A percentile compares a stretch with the other conserved stretches of the same genome.
Evolutionary conservation across 2,888 invertebrate species (phyloP).

Genomic region (Tribolium freemani): DNA sequence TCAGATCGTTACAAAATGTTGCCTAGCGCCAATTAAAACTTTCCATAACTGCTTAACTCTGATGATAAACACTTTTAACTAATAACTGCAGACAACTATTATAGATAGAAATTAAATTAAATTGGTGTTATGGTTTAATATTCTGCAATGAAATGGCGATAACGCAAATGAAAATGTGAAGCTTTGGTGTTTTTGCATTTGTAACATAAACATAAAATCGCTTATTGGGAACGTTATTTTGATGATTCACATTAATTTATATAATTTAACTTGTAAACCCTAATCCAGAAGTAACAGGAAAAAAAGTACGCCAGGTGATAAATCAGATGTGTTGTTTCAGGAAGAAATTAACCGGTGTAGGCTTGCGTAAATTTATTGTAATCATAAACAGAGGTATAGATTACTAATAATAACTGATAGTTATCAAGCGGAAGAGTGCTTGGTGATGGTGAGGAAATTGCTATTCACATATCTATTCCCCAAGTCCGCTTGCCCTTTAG

Average conservation of each 20-base stretch:
- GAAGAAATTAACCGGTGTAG: background rate
- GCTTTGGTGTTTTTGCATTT: conserved; percentile 8
- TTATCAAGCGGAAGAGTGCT: background rate
- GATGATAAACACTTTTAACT: background rate
- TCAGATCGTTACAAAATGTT: background rate
- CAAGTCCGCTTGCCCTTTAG: background rate
- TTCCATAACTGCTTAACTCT: background rate
- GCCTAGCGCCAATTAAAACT: background rate
- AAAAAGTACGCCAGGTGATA: too few species aligned
- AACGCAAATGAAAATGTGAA: conserved; percentile 13
- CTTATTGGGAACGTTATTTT: background rate
- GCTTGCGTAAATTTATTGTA: background rate
- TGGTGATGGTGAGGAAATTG: background rate
- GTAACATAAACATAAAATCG: background rate
- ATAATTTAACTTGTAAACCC: too few species aligned
- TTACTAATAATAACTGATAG: background rate
- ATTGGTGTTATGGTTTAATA: background rate
- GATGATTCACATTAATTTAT: background rate
- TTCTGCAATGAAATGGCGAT: background rate
- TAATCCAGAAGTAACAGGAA: too few species aligned
- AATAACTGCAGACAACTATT: conserved; percentile 5
- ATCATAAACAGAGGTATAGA: background rate
- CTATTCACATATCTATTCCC: background rate
- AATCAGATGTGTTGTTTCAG: background rate
- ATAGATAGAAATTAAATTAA: conserved; percentile 13